Conservation (phyloP, 2,888 invertebrate genomes). For the Pristionchus entomophagus region DNA sequence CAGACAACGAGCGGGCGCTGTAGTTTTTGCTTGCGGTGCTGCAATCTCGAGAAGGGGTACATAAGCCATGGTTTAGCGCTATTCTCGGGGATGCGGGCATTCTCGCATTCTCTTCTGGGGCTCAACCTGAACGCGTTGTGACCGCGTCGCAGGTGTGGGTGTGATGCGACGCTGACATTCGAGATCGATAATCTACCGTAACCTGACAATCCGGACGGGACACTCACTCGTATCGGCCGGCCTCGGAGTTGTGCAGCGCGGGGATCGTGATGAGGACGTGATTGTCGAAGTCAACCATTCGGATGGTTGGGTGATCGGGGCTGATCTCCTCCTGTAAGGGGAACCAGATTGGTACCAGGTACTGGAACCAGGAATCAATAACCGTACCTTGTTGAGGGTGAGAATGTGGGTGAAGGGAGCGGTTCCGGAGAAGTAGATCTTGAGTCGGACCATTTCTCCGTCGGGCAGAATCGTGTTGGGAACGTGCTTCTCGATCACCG, state of each 20-base stretch:
- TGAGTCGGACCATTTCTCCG: slow-evolving; percentile 96
- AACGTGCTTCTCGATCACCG: slow-evolving; percentile 91
- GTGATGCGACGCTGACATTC: background rate
- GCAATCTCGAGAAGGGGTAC: slow-evolving; percentile 2
- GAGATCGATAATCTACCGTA: background rate
- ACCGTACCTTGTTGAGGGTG: slow-evolving; percentile 84
- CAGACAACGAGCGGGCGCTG: background rate
- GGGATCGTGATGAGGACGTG: slow-evolving; percentile 95
- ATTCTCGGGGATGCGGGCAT: background rate
- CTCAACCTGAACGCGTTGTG: slow-evolving; percentile 34
- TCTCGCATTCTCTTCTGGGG: background rate
- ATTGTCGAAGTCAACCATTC: slow-evolving; percentile 89
- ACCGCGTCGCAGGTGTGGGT: background rate
- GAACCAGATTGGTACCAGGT: background rate
- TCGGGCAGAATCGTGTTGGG: slow-evolving; percentile 91
- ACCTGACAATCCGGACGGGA: background rate
- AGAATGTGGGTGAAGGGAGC: slow-evolving; percentile 92
- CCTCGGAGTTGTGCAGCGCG: slow-evolving; percentile 90
- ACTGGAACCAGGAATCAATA: background rate
- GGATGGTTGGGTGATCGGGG: slow-evolving; percentile 76
- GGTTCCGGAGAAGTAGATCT: slow-evolving; percentile 95
- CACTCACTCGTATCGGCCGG: slow-evolving; percentile 80
- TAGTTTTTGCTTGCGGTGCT: background rate
- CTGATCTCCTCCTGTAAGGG: slow-evolving; percentile 80
- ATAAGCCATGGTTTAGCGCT: slow-evolving; percentile 9